Evolutionary conservation across 2,113 vertebrate species (phyloP), one percentile per base, ranked within the genome.

Genomic region (Helogale parvula): DNA sequence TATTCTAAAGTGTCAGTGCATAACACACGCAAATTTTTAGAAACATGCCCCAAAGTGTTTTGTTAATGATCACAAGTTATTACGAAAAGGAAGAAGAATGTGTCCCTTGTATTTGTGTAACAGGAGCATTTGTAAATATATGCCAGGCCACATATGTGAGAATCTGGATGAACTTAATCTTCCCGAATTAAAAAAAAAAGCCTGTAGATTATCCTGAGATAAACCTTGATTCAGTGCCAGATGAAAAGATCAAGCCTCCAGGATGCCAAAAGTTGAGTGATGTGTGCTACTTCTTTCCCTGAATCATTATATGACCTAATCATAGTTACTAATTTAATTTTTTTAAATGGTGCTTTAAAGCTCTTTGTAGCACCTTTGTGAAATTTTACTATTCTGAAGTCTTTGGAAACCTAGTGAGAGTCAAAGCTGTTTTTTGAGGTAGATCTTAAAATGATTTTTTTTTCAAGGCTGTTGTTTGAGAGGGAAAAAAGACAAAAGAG

Each of bases 271-370:
- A 98, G 97, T 98, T 98, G 98, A 98, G 96, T 90, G 97, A 98
- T 45, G 76, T 94, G 96, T 88, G 96, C 72, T 84, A 96, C 80
- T 98, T 98, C 96, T 98, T 97, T 98, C 98, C 54, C 97, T 91
- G 97, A 98, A 98, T 92, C 98, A 98, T 99, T 98, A 98, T 93
- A 97, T 98, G 99, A 99, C 98, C 98, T 97, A 98, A 96, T 98
- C 98, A 98, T 90, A 98, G 97, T 98, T 97, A 96, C 97, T 98
- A 98, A 98, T 98, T 98, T 98, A 97, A 98, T 41, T 41, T 41
- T 41, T 41, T 4, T 41, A 41, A 98, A 98, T 95, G 96, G 96
- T 12, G 60, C 98, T 98, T 98, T 98, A 98, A 97, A 98, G 98
- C 95, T 97, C 95, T 97, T 90, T 94, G 76, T 88, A 97, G 97